Evolutionary conservation across 2,113 vertebrate genomes (phyloP).

Genomic region (Noturus placidus): DNA sequence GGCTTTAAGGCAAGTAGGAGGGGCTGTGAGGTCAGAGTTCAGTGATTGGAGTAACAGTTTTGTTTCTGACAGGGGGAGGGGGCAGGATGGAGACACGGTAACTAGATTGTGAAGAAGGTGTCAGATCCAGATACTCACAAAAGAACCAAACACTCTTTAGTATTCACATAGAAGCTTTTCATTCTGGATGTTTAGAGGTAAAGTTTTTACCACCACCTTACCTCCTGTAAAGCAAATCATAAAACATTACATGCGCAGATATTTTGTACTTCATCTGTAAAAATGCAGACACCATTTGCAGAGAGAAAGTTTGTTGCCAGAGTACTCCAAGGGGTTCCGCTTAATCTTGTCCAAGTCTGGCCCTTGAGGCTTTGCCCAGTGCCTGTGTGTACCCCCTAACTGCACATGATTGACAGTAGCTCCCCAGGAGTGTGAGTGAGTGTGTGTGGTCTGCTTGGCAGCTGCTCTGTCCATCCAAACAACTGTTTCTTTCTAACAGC

Average conservation of each 20-base stretch:
- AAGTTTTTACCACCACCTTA: background rate
- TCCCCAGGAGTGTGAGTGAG: constrained; percentile 2
- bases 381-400: constrained; percentile 13
- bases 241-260: background rate
- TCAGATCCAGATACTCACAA: background rate
- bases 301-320: background rate
- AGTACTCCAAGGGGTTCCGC: background rate
- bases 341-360: background rate
- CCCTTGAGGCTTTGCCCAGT: constrained; percentile 9
- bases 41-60: constrained; percentile 9
- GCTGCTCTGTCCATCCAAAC: constrained; percentile 23
- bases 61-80: constrained; percentile 18
- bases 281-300: background rate
- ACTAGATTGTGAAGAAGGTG: background rate
- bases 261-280: background rate
- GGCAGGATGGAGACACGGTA: background rate
- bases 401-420: constrained; percentile 36
- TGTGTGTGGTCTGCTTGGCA: constrained; percentile 50
- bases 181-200: background rate
- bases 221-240: background rate
- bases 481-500: constrained; percentile 47
- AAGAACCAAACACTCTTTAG: constrained; percentile 2
- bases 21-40: constrained; percentile 26
- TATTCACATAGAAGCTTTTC: background rate
- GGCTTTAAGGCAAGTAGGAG: background rate